A percentile compares a stretch with the other conserved stretches of the same genome.
phyloP scores from a whole-genome alignment of 2,113 vertebrate genomes.

The Brachypteracias leptosomus region DNA sequence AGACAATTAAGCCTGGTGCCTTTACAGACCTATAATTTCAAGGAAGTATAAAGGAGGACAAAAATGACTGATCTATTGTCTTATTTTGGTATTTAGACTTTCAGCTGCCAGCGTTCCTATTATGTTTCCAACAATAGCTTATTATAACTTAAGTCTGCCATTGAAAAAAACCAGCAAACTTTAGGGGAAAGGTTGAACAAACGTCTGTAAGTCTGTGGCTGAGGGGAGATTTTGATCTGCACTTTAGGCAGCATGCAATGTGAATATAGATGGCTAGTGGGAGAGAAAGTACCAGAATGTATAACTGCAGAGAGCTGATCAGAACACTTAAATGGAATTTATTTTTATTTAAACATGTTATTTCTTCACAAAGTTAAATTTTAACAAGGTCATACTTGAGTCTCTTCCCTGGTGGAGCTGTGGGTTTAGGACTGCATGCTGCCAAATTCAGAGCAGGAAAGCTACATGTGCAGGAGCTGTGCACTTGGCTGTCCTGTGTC shows the following conservation, averaged over 20 bases:
- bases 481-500: neutral
- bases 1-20: neutral
- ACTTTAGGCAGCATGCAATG: neutral
- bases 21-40: slow-evolving; percentile 32
- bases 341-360: neutral
- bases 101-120: neutral
- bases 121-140: neutral
- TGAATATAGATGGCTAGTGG: neutral
- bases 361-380: slow-evolving; percentile 1
- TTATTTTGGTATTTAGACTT: slow-evolving; percentile 4
- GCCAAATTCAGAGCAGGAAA: neutral
- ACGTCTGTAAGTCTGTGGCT: neutral
- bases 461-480: neutral
- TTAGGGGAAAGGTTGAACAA: neutral
- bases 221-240: slow-evolving; percentile 26
- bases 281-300: neutral
- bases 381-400: neutral
- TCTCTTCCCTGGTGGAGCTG: neutral
- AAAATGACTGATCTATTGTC: neutral
- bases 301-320: neutral
- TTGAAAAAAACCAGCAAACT: neutral
- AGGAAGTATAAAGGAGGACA: neutral
- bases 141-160: neutral
- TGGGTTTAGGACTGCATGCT: neutral
- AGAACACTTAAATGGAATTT: neutral